These are phyloP conservation scores for Mormyrus proboscirostris DNA, from an alignment of 2,797 vertebrate genomes.

Conservation along the genomic window DNA sequence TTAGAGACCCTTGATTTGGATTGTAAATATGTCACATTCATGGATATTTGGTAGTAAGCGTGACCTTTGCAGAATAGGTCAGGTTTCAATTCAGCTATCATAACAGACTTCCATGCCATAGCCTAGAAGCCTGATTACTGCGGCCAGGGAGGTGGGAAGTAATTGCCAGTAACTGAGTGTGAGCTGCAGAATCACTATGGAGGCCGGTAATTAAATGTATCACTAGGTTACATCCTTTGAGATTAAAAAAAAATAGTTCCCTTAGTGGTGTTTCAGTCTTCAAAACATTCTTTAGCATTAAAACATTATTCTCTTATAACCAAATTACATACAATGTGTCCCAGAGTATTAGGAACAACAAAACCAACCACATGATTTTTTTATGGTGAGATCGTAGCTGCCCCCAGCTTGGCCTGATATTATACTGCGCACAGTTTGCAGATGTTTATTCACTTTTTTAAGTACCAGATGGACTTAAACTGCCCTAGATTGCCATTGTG, in stretches of 20 bases:
- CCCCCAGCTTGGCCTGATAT: conserved; percentile 4
- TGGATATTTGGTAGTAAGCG: not conserved
- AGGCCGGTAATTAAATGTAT: not conserved
- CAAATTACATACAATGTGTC: not conserved
- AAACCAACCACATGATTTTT: not conserved
- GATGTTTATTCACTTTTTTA: not conserved
- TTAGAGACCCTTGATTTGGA: not conserved
- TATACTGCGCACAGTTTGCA: not conserved
- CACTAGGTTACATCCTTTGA: not conserved
- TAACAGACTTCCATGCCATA: not conserved
- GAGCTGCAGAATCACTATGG: conserved; percentile 4
- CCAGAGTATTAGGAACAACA: not conserved
- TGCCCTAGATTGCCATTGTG: conserved; percentile 42
- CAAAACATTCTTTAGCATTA: not conserved
- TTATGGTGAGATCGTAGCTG: not conserved
- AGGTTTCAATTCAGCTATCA: not conserved
- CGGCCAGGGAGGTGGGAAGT: not conserved
- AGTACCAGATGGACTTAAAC: not conserved
- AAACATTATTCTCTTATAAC: not conserved
- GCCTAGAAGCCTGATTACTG: not conserved
- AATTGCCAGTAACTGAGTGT: not conserved
- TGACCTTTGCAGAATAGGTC: not conserved
- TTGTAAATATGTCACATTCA: not conserved
- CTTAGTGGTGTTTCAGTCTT: not conserved
- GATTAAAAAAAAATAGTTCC: not conserved